Evolutionary conservation across 2,113 vertebrate genomes (phyloP).

Genomic region (Phrynosoma blainvillii): DNA sequence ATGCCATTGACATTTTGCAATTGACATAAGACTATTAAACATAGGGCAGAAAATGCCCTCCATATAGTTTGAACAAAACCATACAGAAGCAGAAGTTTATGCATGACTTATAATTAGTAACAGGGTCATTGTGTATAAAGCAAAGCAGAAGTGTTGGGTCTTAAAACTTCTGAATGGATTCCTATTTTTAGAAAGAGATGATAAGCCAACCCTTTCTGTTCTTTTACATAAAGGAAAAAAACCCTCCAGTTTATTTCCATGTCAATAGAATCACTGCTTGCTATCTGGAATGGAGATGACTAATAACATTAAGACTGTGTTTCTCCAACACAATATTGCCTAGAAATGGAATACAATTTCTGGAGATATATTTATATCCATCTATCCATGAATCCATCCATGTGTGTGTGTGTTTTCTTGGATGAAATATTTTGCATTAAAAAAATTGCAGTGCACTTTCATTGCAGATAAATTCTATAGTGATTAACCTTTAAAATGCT

Average conservation of each 20-base stretch:
- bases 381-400: not conserved
- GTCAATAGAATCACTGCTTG: not conserved
- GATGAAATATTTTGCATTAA: not conserved
- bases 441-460: not conserved
- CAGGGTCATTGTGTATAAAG: slow-evolving; percentile 13
- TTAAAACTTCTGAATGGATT: slow-evolving; percentile 30
- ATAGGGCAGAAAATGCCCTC: not conserved
- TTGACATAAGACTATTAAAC: not conserved
- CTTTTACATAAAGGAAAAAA: not conserved
- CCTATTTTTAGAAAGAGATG: slow-evolving; percentile 36
- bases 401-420: not conserved
- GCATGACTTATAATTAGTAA: slow-evolving; percentile 28
- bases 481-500: not conserved
- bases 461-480: not conserved
- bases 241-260: not conserved
- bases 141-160: slow-evolving; percentile 22
- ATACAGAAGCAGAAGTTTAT: slow-evolving; percentile 23
- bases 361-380: not conserved
- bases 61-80: not conserved
- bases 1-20: not conserved
- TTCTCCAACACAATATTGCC: not conserved
- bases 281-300: not conserved
- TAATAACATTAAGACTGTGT: not conserved
- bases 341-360: not conserved
- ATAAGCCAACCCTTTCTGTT: not conserved